A percentile compares a stretch with the other conserved stretches of the same genome.
Conservation (phyloP, 2,797 vertebrate genomes). For the Gadopsis bispinosus region DNA sequence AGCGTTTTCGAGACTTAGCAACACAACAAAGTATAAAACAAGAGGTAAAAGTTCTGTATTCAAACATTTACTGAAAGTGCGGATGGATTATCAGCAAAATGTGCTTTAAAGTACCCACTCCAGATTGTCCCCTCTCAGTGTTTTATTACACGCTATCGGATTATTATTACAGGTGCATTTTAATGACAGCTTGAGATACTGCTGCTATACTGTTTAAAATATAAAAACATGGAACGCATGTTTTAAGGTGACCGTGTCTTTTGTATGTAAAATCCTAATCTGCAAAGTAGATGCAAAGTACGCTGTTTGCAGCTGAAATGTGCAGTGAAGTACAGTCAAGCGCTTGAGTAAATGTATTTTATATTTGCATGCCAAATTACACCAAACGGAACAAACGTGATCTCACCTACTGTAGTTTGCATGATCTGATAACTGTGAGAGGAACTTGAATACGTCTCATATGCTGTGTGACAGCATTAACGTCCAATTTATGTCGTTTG, state of each 20-base stretch:
- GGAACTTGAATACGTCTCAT: neutral
- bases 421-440: constrained; percentile 23
- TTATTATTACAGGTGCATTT: neutral
- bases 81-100: neutral
- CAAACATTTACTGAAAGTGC: neutral
- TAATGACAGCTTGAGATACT: neutral
- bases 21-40: neutral
- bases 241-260: neutral
- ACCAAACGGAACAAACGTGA: neutral
- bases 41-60: neutral
- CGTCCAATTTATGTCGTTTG: neutral
- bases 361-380: constrained; percentile 56
- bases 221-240: neutral
- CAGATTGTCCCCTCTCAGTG: neutral
- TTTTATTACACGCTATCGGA: neutral
- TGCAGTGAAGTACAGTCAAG: neutral
- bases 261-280: neutral
- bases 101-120: neutral
- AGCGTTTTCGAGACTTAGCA: neutral
- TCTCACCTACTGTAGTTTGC: constrained; percentile 29
- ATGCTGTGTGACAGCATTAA: neutral
- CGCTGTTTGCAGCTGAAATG: neutral
- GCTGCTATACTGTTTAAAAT: neutral
- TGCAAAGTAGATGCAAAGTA: neutral
- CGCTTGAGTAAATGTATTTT: neutral